These are phyloP conservation scores for Pangasianodon hypophthalmus DNA, from an alignment of 2,113 vertebrate species.

Conservation along the genomic window DNA sequence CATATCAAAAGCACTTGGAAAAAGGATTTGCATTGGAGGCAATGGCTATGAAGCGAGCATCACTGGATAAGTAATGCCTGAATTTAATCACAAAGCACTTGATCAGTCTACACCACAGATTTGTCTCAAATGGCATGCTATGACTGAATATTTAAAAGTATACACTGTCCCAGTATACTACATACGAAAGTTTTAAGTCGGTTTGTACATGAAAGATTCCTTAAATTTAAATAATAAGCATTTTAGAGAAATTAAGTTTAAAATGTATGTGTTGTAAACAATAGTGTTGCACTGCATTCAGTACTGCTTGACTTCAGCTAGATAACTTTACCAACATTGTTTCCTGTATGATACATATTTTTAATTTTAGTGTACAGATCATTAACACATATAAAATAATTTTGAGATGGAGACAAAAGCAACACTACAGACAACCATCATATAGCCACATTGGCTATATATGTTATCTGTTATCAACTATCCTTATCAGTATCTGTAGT, in stretches of 20 bases:
- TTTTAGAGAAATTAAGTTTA: background rate
- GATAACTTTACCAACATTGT: background rate
- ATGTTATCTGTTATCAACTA: background rate
- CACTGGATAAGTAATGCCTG: background rate
- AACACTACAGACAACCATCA: background rate
- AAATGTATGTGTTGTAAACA: background rate
- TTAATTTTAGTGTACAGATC: background rate
- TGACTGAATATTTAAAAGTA: background rate
- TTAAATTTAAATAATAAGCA: background rate
- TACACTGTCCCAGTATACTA: background rate
- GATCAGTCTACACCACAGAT: background rate
- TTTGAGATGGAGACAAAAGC: background rate
- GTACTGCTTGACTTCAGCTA: background rate
- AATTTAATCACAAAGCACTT: background rate
- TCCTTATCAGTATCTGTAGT: background rate
- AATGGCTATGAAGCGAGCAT: constrained; percentile 12
- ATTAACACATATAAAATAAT: background rate
- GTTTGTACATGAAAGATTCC: background rate
- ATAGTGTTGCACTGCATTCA: background rate
- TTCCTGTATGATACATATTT: background rate
- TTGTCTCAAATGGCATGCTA: background rate
- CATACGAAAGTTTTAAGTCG: background rate
- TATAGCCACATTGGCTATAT: background rate
- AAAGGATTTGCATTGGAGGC: background rate
- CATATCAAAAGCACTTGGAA: constrained; percentile 28